Evolutionary conservation across 2,888 invertebrate species (phyloP).

Genomic region (Scaptomyza caliginosa): DNA sequence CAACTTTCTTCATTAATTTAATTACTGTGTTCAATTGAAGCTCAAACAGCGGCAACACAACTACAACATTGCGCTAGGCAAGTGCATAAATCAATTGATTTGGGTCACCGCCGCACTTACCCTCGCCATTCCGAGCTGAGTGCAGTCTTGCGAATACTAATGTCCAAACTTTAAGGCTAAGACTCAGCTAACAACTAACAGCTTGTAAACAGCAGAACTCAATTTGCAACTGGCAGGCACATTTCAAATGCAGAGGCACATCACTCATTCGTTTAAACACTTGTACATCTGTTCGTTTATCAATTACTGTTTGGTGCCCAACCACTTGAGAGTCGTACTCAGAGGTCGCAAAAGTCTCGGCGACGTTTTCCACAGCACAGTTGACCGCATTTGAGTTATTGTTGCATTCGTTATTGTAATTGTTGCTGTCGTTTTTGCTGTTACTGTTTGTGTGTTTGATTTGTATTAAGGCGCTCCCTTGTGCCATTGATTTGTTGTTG

Average conservation of each 20-base stretch:
- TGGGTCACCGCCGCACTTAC: slow-evolving; percentile 35
- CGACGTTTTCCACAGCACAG: slow-evolving; percentile 58
- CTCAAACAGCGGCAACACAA: neutral
- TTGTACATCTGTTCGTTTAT: slow-evolving; percentile 79
- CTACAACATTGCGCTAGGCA: slow-evolving; percentile 1
- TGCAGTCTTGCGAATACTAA: slow-evolving; percentile 34
- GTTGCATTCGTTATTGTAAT: slow-evolving; percentile 16
- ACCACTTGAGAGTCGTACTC: slow-evolving; percentile 46
- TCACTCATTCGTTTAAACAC: slow-evolving; percentile 73
- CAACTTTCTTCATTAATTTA: slow-evolving; percentile 70
- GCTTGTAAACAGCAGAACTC: slow-evolving; percentile 4
- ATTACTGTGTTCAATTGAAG: slow-evolving; percentile 74
- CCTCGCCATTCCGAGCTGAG: neutral
- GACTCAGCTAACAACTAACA: slow-evolving; percentile 17
- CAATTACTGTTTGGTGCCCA: slow-evolving; percentile 67
- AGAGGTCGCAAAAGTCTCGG: slow-evolving; percentile 30
- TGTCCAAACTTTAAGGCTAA: slow-evolving; percentile 37
- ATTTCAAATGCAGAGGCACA: slow-evolving; percentile 35
- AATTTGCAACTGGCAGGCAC: slow-evolving; percentile 20
- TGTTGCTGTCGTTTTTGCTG: slow-evolving; percentile 7
- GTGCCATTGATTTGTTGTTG: slow-evolving; percentile 24
- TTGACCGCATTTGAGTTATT: slow-evolving; percentile 60
- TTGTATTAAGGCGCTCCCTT: slow-evolving; percentile 74
- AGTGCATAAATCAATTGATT: slow-evolving; percentile 77
- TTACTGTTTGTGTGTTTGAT: slow-evolving; percentile 64